Evolutionary conservation across 2,888 invertebrate genomes (phyloP).

Genomic region (Meloe dianella): DNA sequence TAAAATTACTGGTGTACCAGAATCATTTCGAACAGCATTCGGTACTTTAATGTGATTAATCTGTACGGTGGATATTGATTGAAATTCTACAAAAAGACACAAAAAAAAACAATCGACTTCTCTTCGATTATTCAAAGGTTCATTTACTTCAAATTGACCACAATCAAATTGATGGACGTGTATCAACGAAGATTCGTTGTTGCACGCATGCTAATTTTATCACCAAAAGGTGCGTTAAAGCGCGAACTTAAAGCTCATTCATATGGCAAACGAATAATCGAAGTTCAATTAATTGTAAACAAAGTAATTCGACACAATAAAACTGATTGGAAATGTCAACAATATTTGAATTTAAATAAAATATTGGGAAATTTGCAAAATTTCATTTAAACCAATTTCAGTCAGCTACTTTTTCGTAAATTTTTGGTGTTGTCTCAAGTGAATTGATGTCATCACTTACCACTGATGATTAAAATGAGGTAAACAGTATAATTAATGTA

Average conservation of each 20-base stretch:
- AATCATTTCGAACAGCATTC: conserved; percentile 54
- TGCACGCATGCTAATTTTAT: conserved; percentile 25
- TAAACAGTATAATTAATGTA: neutral
- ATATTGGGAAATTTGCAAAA: neutral
- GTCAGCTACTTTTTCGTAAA: too few species aligned
- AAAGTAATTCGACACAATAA: neutral
- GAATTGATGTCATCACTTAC: neutral
- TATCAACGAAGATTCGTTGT: too few species aligned
- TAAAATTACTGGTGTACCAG: conserved; percentile 63
- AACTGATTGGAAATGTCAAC: too few species aligned
- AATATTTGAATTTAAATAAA: neutral
- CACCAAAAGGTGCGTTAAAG: conserved; percentile 31
- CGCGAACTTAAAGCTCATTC: conserved; percentile 18
- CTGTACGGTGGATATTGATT: conserved; percentile 42
- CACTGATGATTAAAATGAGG: neutral
- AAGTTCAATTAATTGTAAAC: neutral
- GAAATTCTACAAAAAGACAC: neutral
- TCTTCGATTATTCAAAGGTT: neutral
- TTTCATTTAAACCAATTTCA: too few species aligned
- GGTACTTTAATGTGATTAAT: conserved; percentile 58
- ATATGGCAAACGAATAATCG: conserved; percentile 20
- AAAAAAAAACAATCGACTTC: neutral
- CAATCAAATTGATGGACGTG: too few species aligned
- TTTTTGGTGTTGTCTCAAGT: too few species aligned
- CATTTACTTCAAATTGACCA: neutral